Evolutionary conservation across 2,113 vertebrate genomes (phyloP).

Genomic region (Otocyon megalotis): DNA sequence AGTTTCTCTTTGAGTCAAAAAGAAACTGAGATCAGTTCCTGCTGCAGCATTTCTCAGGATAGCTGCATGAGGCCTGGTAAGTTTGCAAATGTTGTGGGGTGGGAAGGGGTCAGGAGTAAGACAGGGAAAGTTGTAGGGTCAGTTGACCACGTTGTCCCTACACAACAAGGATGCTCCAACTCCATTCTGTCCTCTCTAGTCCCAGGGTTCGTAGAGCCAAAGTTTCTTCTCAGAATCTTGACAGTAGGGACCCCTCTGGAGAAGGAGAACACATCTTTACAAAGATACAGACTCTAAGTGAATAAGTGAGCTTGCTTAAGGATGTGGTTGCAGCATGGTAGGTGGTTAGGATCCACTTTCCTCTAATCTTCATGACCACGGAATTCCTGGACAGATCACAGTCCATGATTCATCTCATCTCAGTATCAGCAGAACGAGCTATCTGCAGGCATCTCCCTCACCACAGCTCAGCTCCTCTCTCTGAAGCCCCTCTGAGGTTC

Average conservation of each 20-base stretch:
- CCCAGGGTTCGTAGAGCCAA: neutral
- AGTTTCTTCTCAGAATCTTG: neutral
- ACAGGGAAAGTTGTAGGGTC: neutral
- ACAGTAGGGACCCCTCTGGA: neutral
- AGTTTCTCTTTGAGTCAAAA: constrained; percentile 44
- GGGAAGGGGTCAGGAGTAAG: neutral
- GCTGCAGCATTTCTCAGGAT: neutral
- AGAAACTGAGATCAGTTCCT: constrained; percentile 68
- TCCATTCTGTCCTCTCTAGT: neutral
- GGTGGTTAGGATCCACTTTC: neutral
- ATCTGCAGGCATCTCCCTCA: neutral
- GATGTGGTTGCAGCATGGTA: neutral
- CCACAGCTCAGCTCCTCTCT: neutral
- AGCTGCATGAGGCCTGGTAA: neutral
- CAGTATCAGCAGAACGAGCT: neutral
- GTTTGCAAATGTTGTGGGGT: neutral
- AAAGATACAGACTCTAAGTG: neutral
- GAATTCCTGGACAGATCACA: neutral
- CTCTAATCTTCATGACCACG: neutral
- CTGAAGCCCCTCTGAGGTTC: neutral
- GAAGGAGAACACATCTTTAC: neutral
- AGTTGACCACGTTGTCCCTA: too few species aligned
- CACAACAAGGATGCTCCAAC: neutral
- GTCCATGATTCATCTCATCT: neutral
- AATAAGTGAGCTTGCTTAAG: neutral